phyloP scores from a whole-genome alignment of 2,888 invertebrate genomes.

The Hydrotaea diabolus region DNA sequence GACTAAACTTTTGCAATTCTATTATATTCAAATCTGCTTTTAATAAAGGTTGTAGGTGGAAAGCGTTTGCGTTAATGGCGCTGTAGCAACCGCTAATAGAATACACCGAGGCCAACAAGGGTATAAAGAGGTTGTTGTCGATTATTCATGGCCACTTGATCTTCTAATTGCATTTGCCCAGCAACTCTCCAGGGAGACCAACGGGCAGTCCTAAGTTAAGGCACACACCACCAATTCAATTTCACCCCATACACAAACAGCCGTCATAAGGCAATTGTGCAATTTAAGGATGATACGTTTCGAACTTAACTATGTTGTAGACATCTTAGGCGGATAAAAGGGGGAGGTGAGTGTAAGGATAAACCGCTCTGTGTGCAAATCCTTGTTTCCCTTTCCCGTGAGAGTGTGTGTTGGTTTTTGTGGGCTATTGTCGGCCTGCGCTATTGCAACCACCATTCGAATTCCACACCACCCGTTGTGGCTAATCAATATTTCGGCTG shows the following conservation, averaged over 20 bases:
- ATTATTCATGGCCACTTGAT: conserved; percentile 80
- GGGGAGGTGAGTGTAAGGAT: not conserved
- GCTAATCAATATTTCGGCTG: conserved; percentile 65
- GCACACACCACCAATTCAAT: not conserved
- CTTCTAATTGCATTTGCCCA: conserved; percentile 76
- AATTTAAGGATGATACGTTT: conserved; percentile 56
- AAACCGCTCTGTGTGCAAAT: not conserved
- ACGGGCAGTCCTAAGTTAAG: no score
- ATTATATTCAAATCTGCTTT: not conserved
- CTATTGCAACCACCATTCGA: conserved; percentile 33
- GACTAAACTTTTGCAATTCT: not conserved
- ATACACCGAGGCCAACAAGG: not conserved
- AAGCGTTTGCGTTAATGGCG: no score
- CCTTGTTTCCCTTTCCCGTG: conserved; percentile 8
- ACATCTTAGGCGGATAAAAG: not conserved
- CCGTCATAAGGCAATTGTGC: conserved; percentile 54
- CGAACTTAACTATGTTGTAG: conserved; percentile 48
- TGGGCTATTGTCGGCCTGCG: not conserved
- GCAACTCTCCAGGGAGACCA: conserved; percentile 53
- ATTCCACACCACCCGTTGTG: conserved; percentile 57
- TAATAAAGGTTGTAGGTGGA: not conserved
- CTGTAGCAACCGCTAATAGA: not conserved
- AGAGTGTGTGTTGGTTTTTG: no score
- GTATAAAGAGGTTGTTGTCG: conserved; percentile 68
- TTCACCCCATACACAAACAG: not conserved